Evolutionary conservation across 23 tunicate species (phyloP), one percentile per base, ranked within the genome.

Genomic region (Styela plicata): DNA sequence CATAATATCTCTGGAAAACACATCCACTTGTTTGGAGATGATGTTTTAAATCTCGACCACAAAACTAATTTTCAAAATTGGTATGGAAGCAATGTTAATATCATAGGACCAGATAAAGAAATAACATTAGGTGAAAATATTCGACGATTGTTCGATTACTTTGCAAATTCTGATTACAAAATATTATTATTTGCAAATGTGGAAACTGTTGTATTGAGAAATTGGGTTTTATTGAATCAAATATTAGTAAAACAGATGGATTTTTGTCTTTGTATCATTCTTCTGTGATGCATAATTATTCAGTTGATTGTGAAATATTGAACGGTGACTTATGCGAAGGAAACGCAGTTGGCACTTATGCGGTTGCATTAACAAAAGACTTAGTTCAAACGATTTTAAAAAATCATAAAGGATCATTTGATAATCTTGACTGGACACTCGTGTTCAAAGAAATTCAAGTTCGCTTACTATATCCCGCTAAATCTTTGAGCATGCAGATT

Each of bases 231-330:
- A 66, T 66, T 27, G 17, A 66, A 24, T 3, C 70, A 66, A 5
- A 10, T 66, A 27, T 24, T 66, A 24, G 17, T 5, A 17, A 66
- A 66, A 66, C 30, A n/a, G 36, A 21, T 71, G 24, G 24, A 32
- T 71, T 71, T 71, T 3, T 71, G 17, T 71, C 77, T 71, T 5
- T 71, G 13, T 71, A 71, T 32, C 77, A 71, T 71, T 71, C 37
- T 17, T 27, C 37, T 21, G 34, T 27, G 30, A 66, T 66, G 70
- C 70, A 66, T 27, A 27, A 66, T 27, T 66, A 66, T 17, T 5
- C 70, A 10, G 30, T 24, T 18, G 70, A 66, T 27, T 66, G 70
- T 17, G 17, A 66, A 7, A 24, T 5, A 27, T 7, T 66, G 31
- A 27, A 10, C 10, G 70, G 31, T 24, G 17, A 27, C 10, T 24